Base-by-base conservation (phyloP, 2,797 vertebrate species). In the Ispidina lecontei region DNA sequence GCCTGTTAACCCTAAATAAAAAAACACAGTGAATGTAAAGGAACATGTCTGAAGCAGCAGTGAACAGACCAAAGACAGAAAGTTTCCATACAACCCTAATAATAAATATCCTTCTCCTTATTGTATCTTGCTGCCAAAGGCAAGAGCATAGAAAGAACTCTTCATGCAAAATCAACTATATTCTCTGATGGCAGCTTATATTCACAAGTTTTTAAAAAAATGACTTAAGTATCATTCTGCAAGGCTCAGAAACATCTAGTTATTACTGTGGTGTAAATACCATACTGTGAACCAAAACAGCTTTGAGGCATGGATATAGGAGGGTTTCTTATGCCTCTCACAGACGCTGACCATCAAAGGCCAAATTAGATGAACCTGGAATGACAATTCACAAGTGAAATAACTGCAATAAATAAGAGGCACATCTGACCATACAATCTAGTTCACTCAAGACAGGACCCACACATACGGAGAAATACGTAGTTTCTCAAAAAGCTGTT, bases 11-110 rank as follows among this genome's bases (percentile, higher is more conserved):
- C 5, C 23, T 55, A 55, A 55, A 33, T 23, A 29, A 78, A 46
- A 81, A 79, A 31, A 58, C 4, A 12, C 0, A 76, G 63, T 12
- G 15, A 89, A 39, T 3, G 5, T 14, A 86, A 75, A 72, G 9
- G 21, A 78, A 65, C 9, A 20, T 0, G 1, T 6, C 51, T 1
- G 47, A 89, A 72, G 21, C 1, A 6, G 59, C 26, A 49, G 16
- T 11, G 72, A 93, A 90, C 29, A 41, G 15, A 78, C 6, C 1
- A 2, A 75, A 88, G 62, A 54, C 9, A 6, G 4, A 4, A 21
- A 31, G 20, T 72, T 75, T 75, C 55, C 47, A 65, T 7, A 70
- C 6, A 76, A 56, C 14, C 7, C 20, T 23, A 67, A 52, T 4
- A 59, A 59, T 65, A 70, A 2, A 20, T 20, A 9, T 4, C 39